Conservation (phyloP, 1,140 invertebrate species). For the Drosophila repleta region DNA sequence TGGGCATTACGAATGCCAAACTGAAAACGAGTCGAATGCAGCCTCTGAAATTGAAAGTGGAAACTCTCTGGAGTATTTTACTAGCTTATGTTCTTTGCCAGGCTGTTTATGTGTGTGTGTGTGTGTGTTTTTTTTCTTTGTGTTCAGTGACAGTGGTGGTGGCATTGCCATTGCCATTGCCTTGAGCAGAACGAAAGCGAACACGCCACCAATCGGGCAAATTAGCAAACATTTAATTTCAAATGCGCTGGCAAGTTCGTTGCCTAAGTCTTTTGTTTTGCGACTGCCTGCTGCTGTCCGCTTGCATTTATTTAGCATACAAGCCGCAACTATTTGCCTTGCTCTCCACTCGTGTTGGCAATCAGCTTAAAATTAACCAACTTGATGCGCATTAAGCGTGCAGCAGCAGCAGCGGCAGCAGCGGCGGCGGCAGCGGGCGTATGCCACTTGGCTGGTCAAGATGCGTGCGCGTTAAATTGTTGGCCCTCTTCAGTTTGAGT, state of each 20-base stretch:
- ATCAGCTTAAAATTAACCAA: slow-evolving; percentile 75
- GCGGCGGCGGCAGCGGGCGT: slow-evolving; percentile 17
- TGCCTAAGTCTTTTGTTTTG: slow-evolving; percentile 70
- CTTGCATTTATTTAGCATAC: slow-evolving; percentile 33
- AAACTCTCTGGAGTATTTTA: slow-evolving; percentile 69
- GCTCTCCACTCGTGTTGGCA: slow-evolving; percentile 57
- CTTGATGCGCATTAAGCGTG: slow-evolving; percentile 52
- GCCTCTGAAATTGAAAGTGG: slow-evolving; percentile 71
- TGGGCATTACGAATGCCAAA: slow-evolving; percentile 23
- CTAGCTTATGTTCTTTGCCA: slow-evolving; percentile 19
- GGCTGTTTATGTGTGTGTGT: slow-evolving; percentile 18
- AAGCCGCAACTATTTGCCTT: slow-evolving; percentile 42
- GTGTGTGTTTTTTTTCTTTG: slow-evolving; percentile 10
- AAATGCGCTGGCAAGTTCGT: slow-evolving; percentile 71
- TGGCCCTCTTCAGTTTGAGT: slow-evolving; percentile 27
- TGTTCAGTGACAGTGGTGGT: not conserved
- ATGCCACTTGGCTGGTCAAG: slow-evolving; percentile 15
- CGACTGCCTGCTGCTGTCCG: slow-evolving; percentile 21
- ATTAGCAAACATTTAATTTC: slow-evolving; percentile 77
- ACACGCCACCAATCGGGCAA: slow-evolving; percentile 65
- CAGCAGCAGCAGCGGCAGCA: slow-evolving; percentile 19
- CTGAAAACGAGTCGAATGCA: slow-evolving; percentile 47
- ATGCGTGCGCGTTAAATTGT: slow-evolving; percentile 48
- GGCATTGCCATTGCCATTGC: slow-evolving; percentile 6
- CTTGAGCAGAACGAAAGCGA: slow-evolving; percentile 26